These are phyloP conservation scores for Zoroaster sp. DNA, from an alignment of 53 echinoderm and acorn worm genomes.

Conservation along the genomic window DNA sequence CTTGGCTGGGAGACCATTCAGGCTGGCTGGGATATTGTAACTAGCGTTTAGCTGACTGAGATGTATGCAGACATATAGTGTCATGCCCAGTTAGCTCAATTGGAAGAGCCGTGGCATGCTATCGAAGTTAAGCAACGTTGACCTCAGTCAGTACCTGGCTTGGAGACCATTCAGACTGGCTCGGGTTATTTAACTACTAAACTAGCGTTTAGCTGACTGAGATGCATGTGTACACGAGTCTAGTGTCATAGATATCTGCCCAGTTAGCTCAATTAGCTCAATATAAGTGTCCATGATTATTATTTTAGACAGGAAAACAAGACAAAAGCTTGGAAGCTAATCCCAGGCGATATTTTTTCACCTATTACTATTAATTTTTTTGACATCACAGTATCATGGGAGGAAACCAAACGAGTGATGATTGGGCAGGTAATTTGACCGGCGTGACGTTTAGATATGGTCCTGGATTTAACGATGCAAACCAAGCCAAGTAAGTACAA, in stretches of 20 bases:
- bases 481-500: conserved; percentile 40
- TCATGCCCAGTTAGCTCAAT: too few relatives aligned
- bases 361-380: background rate
- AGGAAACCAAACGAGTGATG: conserved; percentile 40
- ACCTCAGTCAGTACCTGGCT: too few relatives aligned
- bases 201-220: background rate
- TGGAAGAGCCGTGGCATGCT: too few relatives aligned
- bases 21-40: too few relatives aligned
- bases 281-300: background rate
- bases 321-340: background rate
- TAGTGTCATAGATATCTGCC: background rate
- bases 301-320: background rate
- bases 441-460: conserved; percentile 76
- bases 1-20: too few relatives aligned
- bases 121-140: too few relatives aligned
- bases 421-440: conserved; percentile 72
- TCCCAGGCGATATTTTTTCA: too few relatives aligned
- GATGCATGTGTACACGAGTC: background rate
- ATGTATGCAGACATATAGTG: too few relatives aligned
- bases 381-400: conserved; percentile 55
- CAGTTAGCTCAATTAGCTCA: background rate
- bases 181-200: too few relatives aligned
- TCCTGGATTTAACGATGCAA: conserved; percentile 73
- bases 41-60: too few relatives aligned
- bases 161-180: too few relatives aligned